These are phyloP conservation scores for Synergus umbraculus DNA, from an alignment of 2,888 invertebrate genomes.

Conservation along the genomic window DNA sequence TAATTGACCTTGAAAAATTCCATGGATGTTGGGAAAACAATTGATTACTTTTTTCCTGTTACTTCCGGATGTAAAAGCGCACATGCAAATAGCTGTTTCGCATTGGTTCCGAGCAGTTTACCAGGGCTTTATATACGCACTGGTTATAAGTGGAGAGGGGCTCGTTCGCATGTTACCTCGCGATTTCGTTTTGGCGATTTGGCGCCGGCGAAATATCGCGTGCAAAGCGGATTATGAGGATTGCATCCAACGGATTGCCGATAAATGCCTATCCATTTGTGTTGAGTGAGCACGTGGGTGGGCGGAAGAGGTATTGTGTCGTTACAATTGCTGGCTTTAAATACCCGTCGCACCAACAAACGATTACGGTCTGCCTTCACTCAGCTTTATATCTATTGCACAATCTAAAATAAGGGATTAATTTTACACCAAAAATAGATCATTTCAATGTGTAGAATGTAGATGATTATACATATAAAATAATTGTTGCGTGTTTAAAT, in stretches of 20 bases:
- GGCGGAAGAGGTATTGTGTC: constrained; percentile 23
- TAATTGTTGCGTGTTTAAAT: neutral
- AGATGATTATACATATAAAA: too few species aligned
- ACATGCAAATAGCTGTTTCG: constrained; percentile 32
- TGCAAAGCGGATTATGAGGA: constrained; percentile 41
- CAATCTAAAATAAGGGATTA: neutral
- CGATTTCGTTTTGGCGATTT: constrained; percentile 39
- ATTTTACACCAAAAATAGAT: neutral
- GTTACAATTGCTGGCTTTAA: constrained; percentile 35
- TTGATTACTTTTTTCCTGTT: neutral
- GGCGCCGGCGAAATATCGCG: constrained; percentile 31
- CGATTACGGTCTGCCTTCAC: constrained; percentile 32
- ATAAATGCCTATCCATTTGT: constrained; percentile 38
- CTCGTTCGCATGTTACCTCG: constrained; percentile 32
- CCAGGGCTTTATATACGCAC: constrained; percentile 24
- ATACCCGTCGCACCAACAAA: constrained; percentile 32
- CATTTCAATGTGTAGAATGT: neutral
- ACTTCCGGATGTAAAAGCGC: constrained; percentile 24
- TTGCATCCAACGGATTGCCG: constrained; percentile 36
- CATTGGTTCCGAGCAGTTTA: constrained; percentile 38
- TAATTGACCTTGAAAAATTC: neutral
- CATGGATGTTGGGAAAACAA: neutral
- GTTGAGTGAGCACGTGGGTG: constrained; percentile 11
- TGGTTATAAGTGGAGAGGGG: neutral
- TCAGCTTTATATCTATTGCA: neutral